Evolutionary conservation across 2,113 vertebrate genomes (phyloP), one percentile per base, ranked within the genome.

Genomic region (Collichthys lucidus): DNA sequence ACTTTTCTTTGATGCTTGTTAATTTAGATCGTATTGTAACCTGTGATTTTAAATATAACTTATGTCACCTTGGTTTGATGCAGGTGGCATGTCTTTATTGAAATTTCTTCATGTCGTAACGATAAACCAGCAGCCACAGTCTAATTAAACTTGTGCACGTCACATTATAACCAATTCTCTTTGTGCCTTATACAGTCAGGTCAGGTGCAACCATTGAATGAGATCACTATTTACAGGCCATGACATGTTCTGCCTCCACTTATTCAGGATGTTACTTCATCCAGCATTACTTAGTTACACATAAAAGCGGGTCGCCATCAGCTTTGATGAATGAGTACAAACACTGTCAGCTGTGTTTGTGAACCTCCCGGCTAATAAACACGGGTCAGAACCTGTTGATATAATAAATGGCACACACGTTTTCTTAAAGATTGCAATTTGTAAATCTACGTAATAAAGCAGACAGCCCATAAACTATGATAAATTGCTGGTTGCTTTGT

Each of bases 331-430:
- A 44, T 53, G 71, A 70, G 62, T 64, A 40, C 77, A 70, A 80
- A 80, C 79, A 44, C 24, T 40, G 42, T 68, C 52, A 47, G 69
- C 62, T 62, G 60, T 85, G 65, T 81, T 85, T 52, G 31, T 53
- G 42, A 49, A 56, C 0, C 12, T 60, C 59, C 80, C 57, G 19
- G 53, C 35, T 83, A 22, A 15, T 71, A 44, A 82, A 84, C 63
- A 66, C 80, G 26, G 66, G 80, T 75, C 50, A 56, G 44, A 66
- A 77, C 66, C 26, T 64, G 74, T 81, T 73, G 62, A 79, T 79
- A 50, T 65, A 76, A 79, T 62, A 69, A 76, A 84, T 69, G 69
- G 7, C 9, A 19, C 69, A 49, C 26, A 46, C 3, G 14, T 29
- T 61, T 44, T 49, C 70, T 65, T 44, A 11, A 31, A 44, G 26